These are phyloP conservation scores for Melangyna quadrimaculata DNA, from an alignment of 2,888 invertebrate genomes.

Conservation along the genomic window DNA sequence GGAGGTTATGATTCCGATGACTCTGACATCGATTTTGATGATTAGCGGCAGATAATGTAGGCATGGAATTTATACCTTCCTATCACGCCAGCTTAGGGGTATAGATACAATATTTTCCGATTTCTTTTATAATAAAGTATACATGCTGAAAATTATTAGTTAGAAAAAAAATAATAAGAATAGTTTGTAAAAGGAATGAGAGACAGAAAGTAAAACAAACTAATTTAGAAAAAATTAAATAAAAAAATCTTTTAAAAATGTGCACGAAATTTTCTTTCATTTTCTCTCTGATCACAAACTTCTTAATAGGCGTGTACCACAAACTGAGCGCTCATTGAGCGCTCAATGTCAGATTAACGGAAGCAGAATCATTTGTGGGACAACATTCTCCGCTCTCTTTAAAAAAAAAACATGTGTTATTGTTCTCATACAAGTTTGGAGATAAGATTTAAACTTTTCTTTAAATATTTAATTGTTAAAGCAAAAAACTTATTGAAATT, in stretches of 20 bases:
- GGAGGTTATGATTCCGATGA: slow-evolving; percentile 82
- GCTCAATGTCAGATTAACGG: too few species aligned
- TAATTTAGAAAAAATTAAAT: slow-evolving; percentile 14
- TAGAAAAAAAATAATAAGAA: too few species aligned
- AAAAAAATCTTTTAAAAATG: slow-evolving; percentile 36
- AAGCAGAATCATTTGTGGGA: too few species aligned
- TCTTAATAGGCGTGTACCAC: too few species aligned
- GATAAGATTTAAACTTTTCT: too few species aligned
- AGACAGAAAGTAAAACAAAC: slow-evolving; percentile 6
- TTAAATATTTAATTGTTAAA: too few species aligned
- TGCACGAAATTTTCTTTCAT: slow-evolving; percentile 51
- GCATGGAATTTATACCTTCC: slow-evolving; percentile 11
- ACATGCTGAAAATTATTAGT: slow-evolving; percentile 52
- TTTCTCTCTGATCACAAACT: slow-evolving; percentile 34
- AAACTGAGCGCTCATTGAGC: too few species aligned
- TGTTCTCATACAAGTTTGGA: too few species aligned
- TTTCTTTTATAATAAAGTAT: slow-evolving; percentile 55
- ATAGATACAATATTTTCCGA: slow-evolving; percentile 49
- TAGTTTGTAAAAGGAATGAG: slow-evolving; percentile 25
- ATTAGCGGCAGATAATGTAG: slow-evolving; percentile 77
- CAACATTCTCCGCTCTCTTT: too few species aligned
- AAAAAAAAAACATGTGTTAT: too few species aligned
- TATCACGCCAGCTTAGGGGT: slow-evolving; percentile 36
- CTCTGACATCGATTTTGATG: slow-evolving; percentile 83
- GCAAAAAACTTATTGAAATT: too few species aligned